Evolutionary conservation across 2,113 vertebrate species (phyloP), one percentile per base, ranked within the genome.

Genomic region (Micronisus gabar): DNA sequence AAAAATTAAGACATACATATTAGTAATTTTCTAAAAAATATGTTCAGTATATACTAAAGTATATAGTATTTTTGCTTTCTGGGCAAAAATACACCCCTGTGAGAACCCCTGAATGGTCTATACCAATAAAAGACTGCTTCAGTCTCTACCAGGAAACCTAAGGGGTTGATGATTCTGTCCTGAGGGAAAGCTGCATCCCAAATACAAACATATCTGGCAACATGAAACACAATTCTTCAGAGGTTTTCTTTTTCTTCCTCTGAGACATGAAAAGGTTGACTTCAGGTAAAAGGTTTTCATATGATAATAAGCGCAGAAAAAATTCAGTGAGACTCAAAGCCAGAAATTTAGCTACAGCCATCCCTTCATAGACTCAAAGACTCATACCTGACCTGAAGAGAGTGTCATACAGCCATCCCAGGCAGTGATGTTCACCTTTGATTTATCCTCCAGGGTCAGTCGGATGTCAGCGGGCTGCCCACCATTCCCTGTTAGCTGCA

Each of bases 321-420:
- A 47, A 38, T 6, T 41, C 15, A 59, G 16, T 32, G 43, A 81
- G 45, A 53, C n/a, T 55, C 55, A 36, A 83, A 52, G 1, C 47
- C 16, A 72, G 59, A 41, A n/a, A 84, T 59, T 11, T 9, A 15
- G 36, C 47, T 59, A 26, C 43, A 48, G 17, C 16, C 6, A 9
- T 36, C 34, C 43, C n/a, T 82, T 75, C 53, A 36, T 36, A 16
- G 52, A 13, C 14, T 22, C 5, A 11, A 27, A 61, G 27, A 16
- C 11, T 40, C 41, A 2, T 97, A 98, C 99, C 98, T 98, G 98
- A 58, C 98, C 98, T 5, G 97, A 95, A 58, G 98, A 97, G 74
- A 98, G 73, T 12, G 97, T 95, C 74, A 98, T 63, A 84, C 99
- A 99, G 11, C 98, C 97, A 63, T 96, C 95, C 97, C 98, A 98